Conservation (phyloP, 2,113 vertebrate species). For the Puntigrus tetrazona region DNA sequence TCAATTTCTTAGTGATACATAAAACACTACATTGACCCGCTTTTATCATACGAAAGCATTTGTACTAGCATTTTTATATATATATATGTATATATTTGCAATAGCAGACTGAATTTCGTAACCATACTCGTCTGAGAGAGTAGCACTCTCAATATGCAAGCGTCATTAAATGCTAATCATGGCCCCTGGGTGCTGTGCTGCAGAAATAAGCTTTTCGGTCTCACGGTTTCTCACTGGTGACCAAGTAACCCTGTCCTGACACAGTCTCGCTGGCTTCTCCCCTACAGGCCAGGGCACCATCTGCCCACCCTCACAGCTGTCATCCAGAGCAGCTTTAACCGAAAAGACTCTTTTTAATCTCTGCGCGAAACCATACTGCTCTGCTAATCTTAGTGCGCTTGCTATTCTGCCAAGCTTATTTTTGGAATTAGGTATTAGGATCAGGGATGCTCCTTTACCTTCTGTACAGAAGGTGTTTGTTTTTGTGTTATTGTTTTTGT, state of each 20-base stretch:
- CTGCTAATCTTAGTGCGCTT: conserved; percentile 11
- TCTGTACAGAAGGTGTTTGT: not conserved
- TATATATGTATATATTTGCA: too few species aligned
- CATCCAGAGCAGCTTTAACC: conserved; percentile 29
- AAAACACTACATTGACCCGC: not conserved
- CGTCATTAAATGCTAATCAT: conserved; percentile 9
- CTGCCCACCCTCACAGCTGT: conserved; percentile 23
- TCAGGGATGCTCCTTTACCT: not conserved
- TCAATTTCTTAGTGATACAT: not conserved
- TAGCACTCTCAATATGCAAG: not conserved
- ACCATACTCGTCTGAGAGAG: not conserved
- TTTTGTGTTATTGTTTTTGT: not conserved
- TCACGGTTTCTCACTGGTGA: conserved; percentile 35
- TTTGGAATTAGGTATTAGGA: not conserved
- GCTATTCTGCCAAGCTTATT: conserved; percentile 4
- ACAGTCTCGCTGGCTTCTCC: conserved; percentile 9
- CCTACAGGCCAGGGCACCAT: conserved; percentile 31
- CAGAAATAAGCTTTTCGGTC: conserved; percentile 2
- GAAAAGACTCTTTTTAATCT: conserved; percentile 16
- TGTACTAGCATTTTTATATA: not conserved
- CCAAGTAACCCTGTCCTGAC: conserved; percentile 43
- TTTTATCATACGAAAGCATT: not conserved
- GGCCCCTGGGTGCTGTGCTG: not conserved
- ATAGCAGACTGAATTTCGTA: not conserved
- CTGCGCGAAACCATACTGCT: not conserved